Evolutionary conservation across 2,113 vertebrate genomes (phyloP).

Genomic region (Stictonetta naevosa): DNA sequence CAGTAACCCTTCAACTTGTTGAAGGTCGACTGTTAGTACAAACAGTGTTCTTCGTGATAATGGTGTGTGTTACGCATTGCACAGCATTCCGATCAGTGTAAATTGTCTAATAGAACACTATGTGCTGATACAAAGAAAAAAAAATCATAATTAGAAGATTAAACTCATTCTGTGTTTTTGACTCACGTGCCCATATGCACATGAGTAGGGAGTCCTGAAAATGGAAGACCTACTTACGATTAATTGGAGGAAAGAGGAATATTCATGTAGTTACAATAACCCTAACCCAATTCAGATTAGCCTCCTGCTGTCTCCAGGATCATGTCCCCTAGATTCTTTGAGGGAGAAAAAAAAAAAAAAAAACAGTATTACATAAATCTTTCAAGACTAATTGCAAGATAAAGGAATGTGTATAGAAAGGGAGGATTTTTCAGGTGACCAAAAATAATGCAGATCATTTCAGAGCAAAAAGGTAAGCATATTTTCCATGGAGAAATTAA

Average conservation of each 20-base stretch:
- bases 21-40: no score
- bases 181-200: background rate
- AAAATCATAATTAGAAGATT: background rate
- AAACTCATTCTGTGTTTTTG: background rate
- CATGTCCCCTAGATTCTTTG: background rate
- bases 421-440: background rate
- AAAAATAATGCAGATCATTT: background rate
- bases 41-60: background rate
- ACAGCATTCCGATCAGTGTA: background rate
- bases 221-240: background rate
- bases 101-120: background rate
- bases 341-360: background rate
- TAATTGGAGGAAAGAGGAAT: background rate
- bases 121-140: background rate
- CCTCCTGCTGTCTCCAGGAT: background rate
- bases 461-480: background rate
- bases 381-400: background rate
- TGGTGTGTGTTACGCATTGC: background rate
- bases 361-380: background rate
- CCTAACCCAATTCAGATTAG: background rate
- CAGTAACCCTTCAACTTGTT: background rate
- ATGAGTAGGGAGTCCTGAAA: background rate
- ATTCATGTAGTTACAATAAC: background rate
- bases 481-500: background rate
- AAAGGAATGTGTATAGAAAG: background rate